These are phyloP conservation scores for Chrysocyon brachyurus DNA, from an alignment of 2,797 vertebrate genomes.

Conservation along the genomic window DNA sequence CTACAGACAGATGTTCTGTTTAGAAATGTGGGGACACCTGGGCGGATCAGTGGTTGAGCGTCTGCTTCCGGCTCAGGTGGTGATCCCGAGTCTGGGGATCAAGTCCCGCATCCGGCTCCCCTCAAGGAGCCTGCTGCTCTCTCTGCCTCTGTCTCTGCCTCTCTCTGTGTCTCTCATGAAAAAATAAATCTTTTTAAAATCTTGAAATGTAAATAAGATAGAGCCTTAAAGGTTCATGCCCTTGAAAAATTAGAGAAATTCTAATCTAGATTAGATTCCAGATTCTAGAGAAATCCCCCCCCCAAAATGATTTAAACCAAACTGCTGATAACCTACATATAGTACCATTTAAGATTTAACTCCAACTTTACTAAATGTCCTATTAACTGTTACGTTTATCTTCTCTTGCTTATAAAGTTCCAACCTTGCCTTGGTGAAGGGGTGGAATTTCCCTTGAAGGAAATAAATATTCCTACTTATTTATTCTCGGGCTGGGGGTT, in stretches of 20 bases:
- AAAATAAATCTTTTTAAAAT: too few species aligned
- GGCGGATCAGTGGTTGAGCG: too few species aligned
- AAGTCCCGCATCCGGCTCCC: too few species aligned
- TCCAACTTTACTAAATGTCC: slow-evolving; percentile 18
- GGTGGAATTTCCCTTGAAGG: neutral
- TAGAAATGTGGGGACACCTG: neutral
- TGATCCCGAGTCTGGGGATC: too few species aligned
- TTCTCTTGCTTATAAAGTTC: slow-evolving; percentile 16
- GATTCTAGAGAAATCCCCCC: slow-evolving; percentile 12
- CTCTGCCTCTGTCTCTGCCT: too few species aligned
- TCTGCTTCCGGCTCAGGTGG: too few species aligned
- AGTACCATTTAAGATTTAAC: slow-evolving; percentile 57
- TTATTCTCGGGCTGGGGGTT: neutral
- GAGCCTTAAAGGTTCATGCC: neutral
- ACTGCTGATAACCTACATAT: neutral
- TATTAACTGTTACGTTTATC: slow-evolving; percentile 7
- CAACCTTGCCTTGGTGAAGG: neutral
- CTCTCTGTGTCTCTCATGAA: too few species aligned
- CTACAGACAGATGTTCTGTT: slow-evolving; percentile 19
- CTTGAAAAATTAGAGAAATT: slow-evolving; percentile 57
- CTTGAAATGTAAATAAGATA: neutral
- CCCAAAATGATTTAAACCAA: neutral
- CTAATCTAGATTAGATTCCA: slow-evolving; percentile 22
- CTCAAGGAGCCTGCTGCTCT: too few species aligned
- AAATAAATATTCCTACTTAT: slow-evolving; percentile 29